A percentile compares a stretch with the other conserved stretches of the same genome.
phyloP scores from a whole-genome alignment of 2,797 vertebrate genomes.

The Uromys caudimaculatus region DNA sequence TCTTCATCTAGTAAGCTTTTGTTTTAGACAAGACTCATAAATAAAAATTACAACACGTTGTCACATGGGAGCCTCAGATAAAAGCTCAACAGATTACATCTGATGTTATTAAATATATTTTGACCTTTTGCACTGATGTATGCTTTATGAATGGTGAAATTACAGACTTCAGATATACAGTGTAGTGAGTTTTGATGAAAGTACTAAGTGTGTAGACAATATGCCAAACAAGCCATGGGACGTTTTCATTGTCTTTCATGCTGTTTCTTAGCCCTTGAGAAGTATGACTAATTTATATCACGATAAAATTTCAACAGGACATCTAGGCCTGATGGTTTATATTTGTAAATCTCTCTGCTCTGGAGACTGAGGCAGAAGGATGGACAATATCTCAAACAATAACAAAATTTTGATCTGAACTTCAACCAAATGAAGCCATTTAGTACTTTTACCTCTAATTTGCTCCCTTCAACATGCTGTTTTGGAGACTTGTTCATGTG shows the following conservation, averaged over 20 bases:
- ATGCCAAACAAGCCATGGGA: not conserved
- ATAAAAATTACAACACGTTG: not conserved
- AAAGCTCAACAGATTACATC: not conserved
- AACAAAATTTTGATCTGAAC: not conserved
- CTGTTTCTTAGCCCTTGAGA: not conserved
- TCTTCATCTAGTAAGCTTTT: not conserved
- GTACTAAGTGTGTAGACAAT: not conserved
- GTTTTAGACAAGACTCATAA: not conserved
- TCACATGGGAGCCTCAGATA: not conserved
- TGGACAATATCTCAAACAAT: not conserved
- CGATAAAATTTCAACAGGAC: constrained; percentile 8
- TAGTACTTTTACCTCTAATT: not conserved
- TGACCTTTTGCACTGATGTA: not conserved
- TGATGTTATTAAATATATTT: constrained; percentile 10
- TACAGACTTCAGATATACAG: not conserved
- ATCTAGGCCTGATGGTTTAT: not conserved
- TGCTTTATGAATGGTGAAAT: constrained; percentile 13
- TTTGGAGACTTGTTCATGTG: not conserved
- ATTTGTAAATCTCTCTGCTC: not conserved
- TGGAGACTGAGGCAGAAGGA: not conserved
- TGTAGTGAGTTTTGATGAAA: constrained; percentile 23
- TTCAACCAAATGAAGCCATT: not conserved
- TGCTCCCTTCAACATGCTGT: not conserved
- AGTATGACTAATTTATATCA: not conserved
- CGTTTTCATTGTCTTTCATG: not conserved